These are phyloP conservation scores for Amphipoea lucens DNA, from an alignment of 2,888 invertebrate genomes.

Conservation along the genomic window DNA sequence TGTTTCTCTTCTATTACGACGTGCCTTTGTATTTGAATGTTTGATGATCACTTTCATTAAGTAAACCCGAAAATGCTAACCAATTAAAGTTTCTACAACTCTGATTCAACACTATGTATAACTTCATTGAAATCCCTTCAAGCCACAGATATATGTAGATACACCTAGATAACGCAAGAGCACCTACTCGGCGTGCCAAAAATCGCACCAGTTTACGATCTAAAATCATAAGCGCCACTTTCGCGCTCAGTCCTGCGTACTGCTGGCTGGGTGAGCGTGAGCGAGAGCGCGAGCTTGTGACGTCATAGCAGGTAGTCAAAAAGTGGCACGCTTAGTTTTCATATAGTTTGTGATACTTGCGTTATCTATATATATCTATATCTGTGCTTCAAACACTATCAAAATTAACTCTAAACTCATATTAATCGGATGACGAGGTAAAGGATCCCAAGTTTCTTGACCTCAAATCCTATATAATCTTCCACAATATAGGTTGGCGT, in stretches of 20 bases:
- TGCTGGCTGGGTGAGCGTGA: too few relatives aligned
- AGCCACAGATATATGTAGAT: too few relatives aligned
- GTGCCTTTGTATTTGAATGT: not conserved
- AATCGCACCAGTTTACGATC: too few relatives aligned
- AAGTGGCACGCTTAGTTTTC: too few relatives aligned
- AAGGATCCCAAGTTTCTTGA: slow-evolving; percentile 7
- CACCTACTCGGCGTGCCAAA: too few relatives aligned
- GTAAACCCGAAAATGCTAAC: not conserved
- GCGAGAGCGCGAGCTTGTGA: too few relatives aligned
- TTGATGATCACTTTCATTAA: not conserved
- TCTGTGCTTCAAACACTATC: slow-evolving; percentile 26
- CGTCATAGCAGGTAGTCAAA: too few relatives aligned
- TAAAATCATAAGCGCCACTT: too few relatives aligned
- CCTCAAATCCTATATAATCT: slow-evolving; percentile 26
- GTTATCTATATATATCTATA: too few relatives aligned
- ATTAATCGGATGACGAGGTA: slow-evolving; percentile 9
- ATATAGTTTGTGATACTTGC: too few relatives aligned
- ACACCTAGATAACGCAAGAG: too few relatives aligned
- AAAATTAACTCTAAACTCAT: slow-evolving; percentile 33
- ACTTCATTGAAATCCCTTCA: slow-evolving; percentile 30
- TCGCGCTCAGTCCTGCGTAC: too few relatives aligned
- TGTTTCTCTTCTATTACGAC: not conserved
- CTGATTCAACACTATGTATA: slow-evolving; percentile 7
- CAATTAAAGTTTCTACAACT: not conserved
- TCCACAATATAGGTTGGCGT: not conserved